Evolutionary conservation across 2,797 vertebrate genomes (phyloP), one percentile per base, ranked within the genome.

Genomic region (Bufotes viridis): DNA sequence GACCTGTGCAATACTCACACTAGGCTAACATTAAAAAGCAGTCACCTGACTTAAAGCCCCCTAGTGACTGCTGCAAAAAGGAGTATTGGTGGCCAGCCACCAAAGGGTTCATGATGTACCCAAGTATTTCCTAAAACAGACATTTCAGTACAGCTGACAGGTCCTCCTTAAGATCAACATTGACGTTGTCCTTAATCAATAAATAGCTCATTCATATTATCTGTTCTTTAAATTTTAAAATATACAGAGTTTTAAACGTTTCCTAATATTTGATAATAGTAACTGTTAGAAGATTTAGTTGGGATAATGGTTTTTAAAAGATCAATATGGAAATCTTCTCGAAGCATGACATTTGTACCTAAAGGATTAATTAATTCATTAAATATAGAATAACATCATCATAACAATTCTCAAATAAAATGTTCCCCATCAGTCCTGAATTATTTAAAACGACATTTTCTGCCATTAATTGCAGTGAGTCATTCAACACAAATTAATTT

Each of bases 361-460:
- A 12, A 13, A 69, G 24, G 13, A 69, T 69, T 67, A 67, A 67
- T 67, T 69, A 69, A 69, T 69, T 69, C 24, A 69, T 26, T 24
- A 69, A 69, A 13, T 69, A 69, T 69, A 69, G 24, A 69, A 69
- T 69, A 69, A 69, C 67, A 69, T 69, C 12, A 29, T 69, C 29
- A 69, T 69, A 69, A 29, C 67, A 69, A 69, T 14, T 15, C 67
- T 24, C 29, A 13, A 69, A 67, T 67, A 67, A 69, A 69, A 69
- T 29, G 24, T 69, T 26, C 29, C 67, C 67, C 9, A 69, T 26
- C 29, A 69, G 67, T 3, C n/a, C 24, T 15, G 6, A 26, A 69
- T 69, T 69, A 69, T 15, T 69, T 69, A 29, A 69, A 69, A 26
- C 67, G 26, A 69, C 67, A 26, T 26, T 69, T 26, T 69, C 67